phyloP scores from a whole-genome alignment of 2,797 vertebrate genomes.

The Antennarius maculatus region DNA sequence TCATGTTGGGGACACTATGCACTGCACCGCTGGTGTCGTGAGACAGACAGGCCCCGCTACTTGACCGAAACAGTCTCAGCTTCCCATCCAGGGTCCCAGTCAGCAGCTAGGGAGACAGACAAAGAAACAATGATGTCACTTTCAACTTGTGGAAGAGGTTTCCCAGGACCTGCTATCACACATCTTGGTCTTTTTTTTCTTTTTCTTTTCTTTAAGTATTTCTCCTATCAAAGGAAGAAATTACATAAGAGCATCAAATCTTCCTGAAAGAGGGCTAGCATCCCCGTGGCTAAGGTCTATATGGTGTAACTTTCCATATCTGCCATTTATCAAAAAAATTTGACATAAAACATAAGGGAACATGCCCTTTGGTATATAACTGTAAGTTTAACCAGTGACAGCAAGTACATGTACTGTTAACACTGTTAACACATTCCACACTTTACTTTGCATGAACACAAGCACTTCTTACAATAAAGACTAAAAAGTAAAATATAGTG shows the following conservation, averaged over 20 bases:
- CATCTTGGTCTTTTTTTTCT: slow-evolving; percentile 17
- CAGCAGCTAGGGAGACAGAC: slow-evolving; percentile 78
- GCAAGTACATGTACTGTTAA: not conserved
- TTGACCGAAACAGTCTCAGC: slow-evolving; percentile 82
- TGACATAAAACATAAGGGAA: not conserved
- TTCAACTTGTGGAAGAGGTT: slow-evolving; percentile 24
- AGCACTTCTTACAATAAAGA: not conserved
- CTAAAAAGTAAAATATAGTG: no score
- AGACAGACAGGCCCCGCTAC: slow-evolving; percentile 55
- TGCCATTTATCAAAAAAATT: slow-evolving; percentile 30
- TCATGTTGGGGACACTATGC: slow-evolving; percentile 39
- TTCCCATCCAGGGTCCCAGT: slow-evolving; percentile 89
- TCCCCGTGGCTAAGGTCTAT: slow-evolving; percentile 19
- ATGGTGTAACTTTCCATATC: slow-evolving; percentile 50
- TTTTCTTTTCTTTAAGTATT: no score
- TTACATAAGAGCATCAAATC: slow-evolving; percentile 48
- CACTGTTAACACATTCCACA: not conserved
- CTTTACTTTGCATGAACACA: slow-evolving; percentile 24
- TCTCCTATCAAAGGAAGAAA: slow-evolving; percentile 17
- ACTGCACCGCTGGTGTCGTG: slow-evolving; percentile 47
- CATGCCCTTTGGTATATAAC: slow-evolving; percentile 47
- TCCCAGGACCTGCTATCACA: slow-evolving; percentile 40
- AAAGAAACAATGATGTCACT: slow-evolving; percentile 35
- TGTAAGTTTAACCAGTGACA: slow-evolving; percentile 38
- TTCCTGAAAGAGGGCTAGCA: slow-evolving; percentile 17